These are phyloP conservation scores for Pipistrellus nathusii DNA, from an alignment of 2,797 vertebrate genomes.

Conservation along the genomic window DNA sequence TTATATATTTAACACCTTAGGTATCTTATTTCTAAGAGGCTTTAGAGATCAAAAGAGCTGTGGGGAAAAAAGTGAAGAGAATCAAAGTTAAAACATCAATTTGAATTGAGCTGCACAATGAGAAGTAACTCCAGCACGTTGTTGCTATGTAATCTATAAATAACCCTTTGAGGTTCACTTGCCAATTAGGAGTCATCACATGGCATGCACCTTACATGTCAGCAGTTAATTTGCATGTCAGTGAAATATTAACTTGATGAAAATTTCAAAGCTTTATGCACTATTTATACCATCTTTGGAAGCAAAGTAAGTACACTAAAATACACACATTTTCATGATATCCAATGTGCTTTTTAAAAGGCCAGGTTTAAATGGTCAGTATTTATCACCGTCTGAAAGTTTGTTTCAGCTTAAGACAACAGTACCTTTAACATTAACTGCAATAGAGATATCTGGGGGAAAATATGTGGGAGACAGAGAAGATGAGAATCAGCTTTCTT, in stretches of 20 bases:
- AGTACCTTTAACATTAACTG: constrained; percentile 50
- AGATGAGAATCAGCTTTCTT: constrained; percentile 47
- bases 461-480: neutral
- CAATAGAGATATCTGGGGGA: constrained; percentile 1
- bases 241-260: constrained; percentile 80
- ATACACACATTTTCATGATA: constrained; percentile 61
- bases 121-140: constrained; percentile 61
- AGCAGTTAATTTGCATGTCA: constrained; percentile 81
- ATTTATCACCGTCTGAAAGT: constrained; percentile 61
- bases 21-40: constrained; percentile 59
- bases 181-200: constrained; percentile 72
- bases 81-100: constrained; percentile 68
- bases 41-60: constrained; percentile 70
- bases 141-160: constrained; percentile 76
- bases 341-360: constrained; percentile 67
- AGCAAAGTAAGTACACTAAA: constrained; percentile 42
- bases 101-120: constrained; percentile 64
- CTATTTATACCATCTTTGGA: constrained; percentile 73
- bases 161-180: constrained; percentile 73
- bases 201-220: constrained; percentile 71
- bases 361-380: constrained; percentile 61
- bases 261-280: constrained; percentile 78
- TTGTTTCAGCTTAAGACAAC: neutral
- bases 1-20: constrained; percentile 67
- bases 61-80: constrained; percentile 59